Base-by-base conservation (phyloP, 2,888 invertebrate species). In the Troilus luridus region DNA sequence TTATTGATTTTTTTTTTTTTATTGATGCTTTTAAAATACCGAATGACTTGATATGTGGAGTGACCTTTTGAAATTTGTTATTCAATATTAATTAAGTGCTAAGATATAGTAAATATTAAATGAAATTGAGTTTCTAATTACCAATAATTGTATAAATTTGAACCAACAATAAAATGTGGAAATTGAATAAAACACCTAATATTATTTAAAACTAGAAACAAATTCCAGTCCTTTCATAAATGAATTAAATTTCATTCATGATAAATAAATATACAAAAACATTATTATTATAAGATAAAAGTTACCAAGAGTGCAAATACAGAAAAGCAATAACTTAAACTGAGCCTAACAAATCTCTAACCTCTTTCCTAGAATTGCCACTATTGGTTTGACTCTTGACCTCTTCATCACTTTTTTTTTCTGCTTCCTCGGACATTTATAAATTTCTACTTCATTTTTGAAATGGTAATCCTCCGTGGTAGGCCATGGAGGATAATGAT, bases 401-500 rank as follows among this genome's bases (percentile, higher is more conserved):
- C 85, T 85, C 72, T 41, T 77, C 56, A 85, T 56, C 54, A 85
- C 56, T 85, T 85, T 85, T 14, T 85, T 56, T 85, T 14, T 56
- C 56, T 85, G 56, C 56, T 85, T 85, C 56, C 21, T 85, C 85
- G 41, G 85, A 85, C 85, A 85, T 85, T 85, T 85, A 85, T 85
- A 3, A 7, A 85, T 56, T 21, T 85, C 85, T 85, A 85, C 85
- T 56, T 85, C 85, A 85, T 85, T 85, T 85, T 85, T 85, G 85
- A 85, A 85, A 85, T 85, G 54, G 85, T 11, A 85, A 56, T 58
- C 85, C 85, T 85, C 85, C 85, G 54, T 85, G 85, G 54, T 1
- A 58, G 85, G 85, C 85, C 85, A 85, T 85, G 85, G 85, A 85
- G 85, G 85, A 85, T 56, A 85, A 85, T 58, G 56, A 85, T 58